phyloP scores from a whole-genome alignment of 2,113 vertebrate genomes.

The Orthonyx spaldingii region DNA sequence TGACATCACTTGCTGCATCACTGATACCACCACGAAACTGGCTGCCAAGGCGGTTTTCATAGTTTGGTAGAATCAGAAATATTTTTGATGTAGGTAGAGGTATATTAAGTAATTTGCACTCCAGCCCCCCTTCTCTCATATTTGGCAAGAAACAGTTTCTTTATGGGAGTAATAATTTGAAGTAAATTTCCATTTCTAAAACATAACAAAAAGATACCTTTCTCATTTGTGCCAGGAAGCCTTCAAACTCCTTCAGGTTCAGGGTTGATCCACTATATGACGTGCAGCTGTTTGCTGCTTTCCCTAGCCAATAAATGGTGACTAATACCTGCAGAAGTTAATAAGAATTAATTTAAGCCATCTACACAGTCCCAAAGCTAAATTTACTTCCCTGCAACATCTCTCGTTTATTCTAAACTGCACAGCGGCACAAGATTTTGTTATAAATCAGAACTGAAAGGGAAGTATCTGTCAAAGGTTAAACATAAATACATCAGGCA shows the following conservation, averaged over 20 bases:
- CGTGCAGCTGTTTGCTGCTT: conserved; percentile 85
- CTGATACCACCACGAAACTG: not conserved
- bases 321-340: conserved; percentile 84
- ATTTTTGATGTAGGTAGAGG: not conserved
- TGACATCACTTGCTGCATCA: not conserved
- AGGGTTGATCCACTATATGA: conserved; percentile 89
- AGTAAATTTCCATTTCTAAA: not conserved
- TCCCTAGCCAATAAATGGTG: conserved; percentile 97
- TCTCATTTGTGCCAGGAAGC: conserved; percentile 92
- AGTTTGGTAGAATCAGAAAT: not conserved
- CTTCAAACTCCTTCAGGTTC: conserved; percentile 94
- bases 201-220: conserved; percentile 77
- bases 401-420: not conserved
- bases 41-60: not conserved
- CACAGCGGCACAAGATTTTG: not conserved
- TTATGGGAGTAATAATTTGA: not conserved
- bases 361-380: not conserved
- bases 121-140: not conserved
- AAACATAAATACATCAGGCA: not conserved
- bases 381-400: not conserved
- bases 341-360: conserved; percentile 24
- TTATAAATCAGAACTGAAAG: not conserved
- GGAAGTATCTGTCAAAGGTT: not conserved
- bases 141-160: not conserved
- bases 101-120: not conserved